Evolutionary conservation across 2,888 invertebrate genomes (phyloP).

Genomic region (Spicauda simplicius): DNA sequence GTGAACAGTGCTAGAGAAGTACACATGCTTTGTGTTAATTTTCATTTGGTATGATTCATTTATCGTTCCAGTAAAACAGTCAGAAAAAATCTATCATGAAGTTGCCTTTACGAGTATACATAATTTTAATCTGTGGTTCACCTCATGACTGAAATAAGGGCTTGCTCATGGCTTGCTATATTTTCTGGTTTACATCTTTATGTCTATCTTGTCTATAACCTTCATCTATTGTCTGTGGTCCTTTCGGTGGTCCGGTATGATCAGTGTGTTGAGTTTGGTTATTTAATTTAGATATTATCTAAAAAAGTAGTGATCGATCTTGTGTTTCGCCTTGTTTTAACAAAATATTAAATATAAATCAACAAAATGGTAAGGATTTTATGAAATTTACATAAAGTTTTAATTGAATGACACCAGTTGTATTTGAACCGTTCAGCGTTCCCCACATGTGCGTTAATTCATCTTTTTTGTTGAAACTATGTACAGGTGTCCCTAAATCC

Average conservation of each 20-base stretch:
- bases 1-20: too few relatives aligned
- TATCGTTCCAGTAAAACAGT: too few relatives aligned
- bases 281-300: neutral
- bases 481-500: conserved; percentile 94
- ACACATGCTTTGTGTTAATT: too few relatives aligned
- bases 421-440: neutral
- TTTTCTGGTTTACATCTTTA: too few relatives aligned
- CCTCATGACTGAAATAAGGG: too few relatives aligned
- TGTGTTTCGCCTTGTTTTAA: neutral
- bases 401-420: neutral
- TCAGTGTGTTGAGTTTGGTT: conserved; percentile 1
- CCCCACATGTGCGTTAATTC: conserved; percentile 61
- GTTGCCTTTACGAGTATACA: too few relatives aligned
- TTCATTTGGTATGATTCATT: too few relatives aligned
- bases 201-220: neutral
- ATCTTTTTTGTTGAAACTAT: conserved; percentile 38
- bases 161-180: too few relatives aligned
- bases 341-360: neutral
- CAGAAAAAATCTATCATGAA: too few relatives aligned
- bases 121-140: too few relatives aligned
- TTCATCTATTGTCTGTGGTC: neutral
- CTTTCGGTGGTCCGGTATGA: neutral
- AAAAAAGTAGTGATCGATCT: neutral
- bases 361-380: conserved; percentile 22
- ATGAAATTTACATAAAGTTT: neutral